Evolutionary conservation across 1,140 invertebrate species (phyloP).

Genomic region (Dysdera silvatica): DNA sequence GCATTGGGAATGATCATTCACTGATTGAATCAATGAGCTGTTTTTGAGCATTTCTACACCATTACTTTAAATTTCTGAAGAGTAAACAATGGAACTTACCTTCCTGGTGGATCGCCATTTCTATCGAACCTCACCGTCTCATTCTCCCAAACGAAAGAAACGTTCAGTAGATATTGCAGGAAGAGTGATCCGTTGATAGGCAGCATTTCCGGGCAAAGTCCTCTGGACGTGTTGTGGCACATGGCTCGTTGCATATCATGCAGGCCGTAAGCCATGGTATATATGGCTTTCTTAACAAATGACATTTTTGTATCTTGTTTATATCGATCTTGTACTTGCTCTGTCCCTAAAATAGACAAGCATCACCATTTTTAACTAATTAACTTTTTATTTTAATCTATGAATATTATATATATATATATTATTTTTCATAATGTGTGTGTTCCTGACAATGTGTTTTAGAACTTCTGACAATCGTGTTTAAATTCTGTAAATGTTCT

Average conservation of each 20-base stretch:
- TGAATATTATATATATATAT: too few relatives aligned
- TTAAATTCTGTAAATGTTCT: too few relatives aligned
- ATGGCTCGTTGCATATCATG: slow-evolving; percentile 52
- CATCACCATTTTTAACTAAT: too few relatives aligned
- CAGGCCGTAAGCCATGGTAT: slow-evolving; percentile 59
- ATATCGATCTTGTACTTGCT: slow-evolving; percentile 49
- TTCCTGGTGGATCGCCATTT: slow-evolving; percentile 73
- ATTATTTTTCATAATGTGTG: too few relatives aligned
- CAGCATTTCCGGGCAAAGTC: slow-evolving; percentile 55
- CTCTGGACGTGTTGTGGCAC: slow-evolving; percentile 45
- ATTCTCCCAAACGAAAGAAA: slow-evolving; percentile 59
- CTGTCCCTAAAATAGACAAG: slow-evolving; percentile 44
- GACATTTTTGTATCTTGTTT: slow-evolving; percentile 67
- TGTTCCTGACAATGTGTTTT: too few relatives aligned
- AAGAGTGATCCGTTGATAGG: slow-evolving; percentile 58
- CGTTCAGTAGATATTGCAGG: slow-evolving; percentile 64
- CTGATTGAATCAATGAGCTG: too few relatives aligned
- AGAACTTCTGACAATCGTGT: too few relatives aligned
- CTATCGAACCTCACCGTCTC: slow-evolving; percentile 69
- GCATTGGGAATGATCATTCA: too few relatives aligned
- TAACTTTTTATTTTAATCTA: too few relatives aligned
- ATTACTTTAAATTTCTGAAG: too few relatives aligned
- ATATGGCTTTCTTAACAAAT: slow-evolving; percentile 65
- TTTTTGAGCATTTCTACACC: too few relatives aligned
- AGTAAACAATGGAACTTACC: slow-evolving; percentile 49